phyloP scores from a whole-genome alignment of 1,140 invertebrate genomes.

The Eulimnadia texana region DNA sequence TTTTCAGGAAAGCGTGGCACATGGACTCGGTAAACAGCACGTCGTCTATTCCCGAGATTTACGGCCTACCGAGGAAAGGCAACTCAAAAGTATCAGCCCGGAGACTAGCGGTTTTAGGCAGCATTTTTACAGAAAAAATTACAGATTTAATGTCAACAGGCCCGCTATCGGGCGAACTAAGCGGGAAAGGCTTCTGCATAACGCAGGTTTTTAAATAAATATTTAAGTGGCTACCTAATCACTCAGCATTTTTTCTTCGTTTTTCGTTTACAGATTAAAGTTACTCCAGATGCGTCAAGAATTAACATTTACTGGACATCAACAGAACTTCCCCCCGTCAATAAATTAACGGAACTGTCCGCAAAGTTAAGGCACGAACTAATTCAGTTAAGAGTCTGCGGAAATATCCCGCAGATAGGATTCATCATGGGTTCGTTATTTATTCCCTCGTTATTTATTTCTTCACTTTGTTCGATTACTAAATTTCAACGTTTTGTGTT shows the following conservation, averaged over 20 bases:
- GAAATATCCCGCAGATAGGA: background rate
- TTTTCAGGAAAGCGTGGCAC: background rate
- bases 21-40: background rate
- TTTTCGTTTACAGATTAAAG: background rate
- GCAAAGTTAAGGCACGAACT: background rate
- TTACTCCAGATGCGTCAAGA: background rate
- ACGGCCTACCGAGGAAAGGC: background rate
- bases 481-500: background rate
- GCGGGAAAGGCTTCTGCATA: background rate
- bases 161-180: background rate
- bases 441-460: too few relatives aligned
- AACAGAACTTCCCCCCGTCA: background rate
- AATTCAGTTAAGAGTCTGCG: background rate
- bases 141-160: background rate
- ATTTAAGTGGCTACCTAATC: background rate
- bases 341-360: background rate
- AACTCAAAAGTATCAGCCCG: background rate
- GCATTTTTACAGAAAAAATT: background rate
- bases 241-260: background rate
- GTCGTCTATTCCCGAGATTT: background rate
- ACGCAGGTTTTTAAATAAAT: slow-evolving; percentile 8
- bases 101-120: background rate
- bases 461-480: background rate
- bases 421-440: background rate
- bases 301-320: background rate